Evolutionary conservation across 1,140 invertebrate genomes (phyloP), one percentile per base, ranked within the genome.

Genomic region (Brachionus paranguensis): DNA sequence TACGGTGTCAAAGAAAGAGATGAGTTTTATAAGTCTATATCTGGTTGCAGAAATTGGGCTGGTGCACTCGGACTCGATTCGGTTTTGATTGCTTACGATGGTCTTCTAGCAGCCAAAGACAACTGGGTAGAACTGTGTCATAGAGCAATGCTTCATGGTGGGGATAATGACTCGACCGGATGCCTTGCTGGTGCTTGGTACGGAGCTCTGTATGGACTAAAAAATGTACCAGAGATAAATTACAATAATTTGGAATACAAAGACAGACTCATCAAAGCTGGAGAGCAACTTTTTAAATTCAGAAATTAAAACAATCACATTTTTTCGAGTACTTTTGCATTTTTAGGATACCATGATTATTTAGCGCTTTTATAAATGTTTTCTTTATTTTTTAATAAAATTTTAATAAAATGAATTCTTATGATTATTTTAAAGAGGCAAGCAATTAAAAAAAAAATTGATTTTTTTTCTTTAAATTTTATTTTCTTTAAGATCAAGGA

Each of bases 91-190:
- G 89, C 89, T 85, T 89, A 85, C 78, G 86, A 89, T 86, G 87
- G 88, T 14, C 65, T 88, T n/a, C 85, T 89, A 17, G 85, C 84
- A 12, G 85, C 86, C 24, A 85, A 85, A n/a, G 78, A 85, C 11
- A 81, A 85, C 50, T 89, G 88, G 88, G 64, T 84, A 8, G 87
- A 89, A 72, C 83, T 89, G 2, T 88, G 87, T 68, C 86, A 85
- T 17, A 86, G 87, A 78, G 85, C 85, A 24, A 87, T 89, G 86
- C 87, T 89, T 72, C 88, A 89, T 85, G 85, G 85, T 10, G 89
- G 89, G 3, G 88, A 89, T 74, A 88, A 86, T 86, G 89, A 89
- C 85, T 88, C 88, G 72, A 89, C 88, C 14, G 89, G 88, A 8
- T 86, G 86, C 14, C 89, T 89, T 43, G 88, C 88, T 37, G 88